Base-by-base conservation (phyloP, 1,140 invertebrate species). In the Drosophila bipectinata region DNA sequence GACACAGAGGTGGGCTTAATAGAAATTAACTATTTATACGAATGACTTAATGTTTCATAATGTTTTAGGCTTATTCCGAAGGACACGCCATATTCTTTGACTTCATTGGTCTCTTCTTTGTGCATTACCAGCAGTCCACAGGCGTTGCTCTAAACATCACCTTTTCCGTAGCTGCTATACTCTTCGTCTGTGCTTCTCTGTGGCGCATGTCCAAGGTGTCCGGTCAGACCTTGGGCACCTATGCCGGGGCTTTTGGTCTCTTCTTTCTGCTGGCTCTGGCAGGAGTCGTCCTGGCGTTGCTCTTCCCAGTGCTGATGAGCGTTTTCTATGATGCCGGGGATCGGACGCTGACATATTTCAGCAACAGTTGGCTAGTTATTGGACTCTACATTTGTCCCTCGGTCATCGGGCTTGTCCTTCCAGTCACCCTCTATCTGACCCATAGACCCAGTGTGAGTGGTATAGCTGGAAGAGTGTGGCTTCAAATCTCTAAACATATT, bases 11-110 rank as follows among this genome's bases (percentile, higher is more conserved):
- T 82, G 37, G 58, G 56, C 26, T 28, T 28, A 0, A 1, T 8
- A 5, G 10, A 4, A 41, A 2, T 10, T 41, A 14, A 1, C 12
- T 14, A 41, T 14, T 5, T 10, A 39, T 26, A 5, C 0, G 6
- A 9, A 6, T 15, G n/a, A 5, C 41, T 45, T 6, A 18, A 7
- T 18, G 7, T 8, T 45, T 4, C 39, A 21, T 6, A 8, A 45
- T 8, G 7, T 45, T 18, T 21, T n/a, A 84, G 81, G 77, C 77
- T 1, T 15, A 80, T 93, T 21, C 74, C 3, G 26, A 60, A 2
- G 92, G 94, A 3, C 94, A 94, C 73, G 92, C 95, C 53, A 94
- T 97, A 1, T 97, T 96, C 88, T 97, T 96, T 92, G 96, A 97
- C 91, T 94, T 97, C 71, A 79, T 97, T 26, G 96, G 96, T 5